Base-by-base conservation (phyloP, 2,113 vertebrate genomes). In the Tenrec ecaudatus region DNA sequence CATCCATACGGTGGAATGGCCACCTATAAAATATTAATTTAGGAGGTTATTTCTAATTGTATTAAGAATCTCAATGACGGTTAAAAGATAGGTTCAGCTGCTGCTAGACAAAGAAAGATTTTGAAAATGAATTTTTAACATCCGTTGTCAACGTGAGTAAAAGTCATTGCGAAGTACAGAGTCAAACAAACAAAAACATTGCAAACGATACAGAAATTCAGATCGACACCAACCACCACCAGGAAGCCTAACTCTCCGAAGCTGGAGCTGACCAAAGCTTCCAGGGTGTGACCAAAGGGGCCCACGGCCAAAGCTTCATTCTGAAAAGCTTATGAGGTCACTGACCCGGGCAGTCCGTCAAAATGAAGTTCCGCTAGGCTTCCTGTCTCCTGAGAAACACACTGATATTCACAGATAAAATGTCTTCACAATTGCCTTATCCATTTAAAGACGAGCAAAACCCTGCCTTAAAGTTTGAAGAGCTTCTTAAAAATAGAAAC, bases 291-390 rank as follows among this genome's bases (percentile, higher is more conserved):
- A 38, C 0, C 81, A 31, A 62, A 92, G 77, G 29, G 91, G n/a
- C 89, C 43, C 53, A 2, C 5, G 20, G 75, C 47, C n/a, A 88
- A 40, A 76, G 33, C 16, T 76, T 93, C 78, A 82, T 62, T 96
- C 75, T 92, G 17, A 86, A 91, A 94, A 95, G 89, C 96, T 88
- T 90, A 62, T 83, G n/a, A 92, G 82, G 91, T 94, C 87, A 79
- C 5, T 87, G 77, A 96, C 68, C 83, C 69, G 12, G 17, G 31
- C 69, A 33, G 15, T 83, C 27, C 69, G 88, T 82, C 60, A 85
- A 92, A 95, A 94, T 89, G 66, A 96, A 95, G 78, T 77, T 86
- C 66, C 77, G 66, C 69, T 53, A 71, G 81, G 71, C 29, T 93
- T 96, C 77, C 82, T 86, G 60, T 93, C 94, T 92, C 81, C 53